Base-by-base conservation (phyloP, 2,113 vertebrate species). In the Ciconia stormi region DNA sequence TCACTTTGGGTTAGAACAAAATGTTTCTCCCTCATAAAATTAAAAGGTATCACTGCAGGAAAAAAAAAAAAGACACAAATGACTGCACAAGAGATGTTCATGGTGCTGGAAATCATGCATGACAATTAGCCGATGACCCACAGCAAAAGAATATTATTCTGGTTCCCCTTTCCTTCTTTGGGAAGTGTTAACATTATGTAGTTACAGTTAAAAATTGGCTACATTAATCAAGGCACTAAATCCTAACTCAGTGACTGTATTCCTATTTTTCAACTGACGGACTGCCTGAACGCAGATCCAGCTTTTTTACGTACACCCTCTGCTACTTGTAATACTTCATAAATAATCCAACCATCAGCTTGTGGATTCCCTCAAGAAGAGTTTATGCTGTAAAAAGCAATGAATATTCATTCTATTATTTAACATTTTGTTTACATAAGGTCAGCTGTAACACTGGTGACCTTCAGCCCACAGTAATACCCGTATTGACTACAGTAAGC, bases 171-270 rank as follows among this genome's bases (percentile, higher is more conserved):
- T 76, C 78, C 81, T 91, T 95, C 87, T 89, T 70, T 56, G 56
- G 22, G 47, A 96, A 96, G 72, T 61, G 47, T 84, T 96, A 97
- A 87, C 63, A 42, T 73, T 67, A 69, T 66, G 76, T 14, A 96
- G 94, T 65, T 88, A 90, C 76, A 94, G 96, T 91, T 96, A 95
- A 93, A 96, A 97, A 96, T 79, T 96, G 92, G 79, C 81, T 70
- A 95, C 91, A 96, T 97, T 95, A 97, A 97, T 97, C 95, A 97
- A 79, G 36, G 49, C 70, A 92, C 70, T 83, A 89, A 96, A 91
- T 96, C 93, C 70, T 92, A 22, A 89, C 23, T 82, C 84, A 85
- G 52, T 84, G 91, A 89, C 49, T 72, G 15, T 40, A 93, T 71
- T 63, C 47, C 80, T 92, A 84, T 95, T 94, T 92, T 95, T 92